Conservation (phyloP, 2,888 invertebrate genomes). For the Leucozona laternaria region DNA sequence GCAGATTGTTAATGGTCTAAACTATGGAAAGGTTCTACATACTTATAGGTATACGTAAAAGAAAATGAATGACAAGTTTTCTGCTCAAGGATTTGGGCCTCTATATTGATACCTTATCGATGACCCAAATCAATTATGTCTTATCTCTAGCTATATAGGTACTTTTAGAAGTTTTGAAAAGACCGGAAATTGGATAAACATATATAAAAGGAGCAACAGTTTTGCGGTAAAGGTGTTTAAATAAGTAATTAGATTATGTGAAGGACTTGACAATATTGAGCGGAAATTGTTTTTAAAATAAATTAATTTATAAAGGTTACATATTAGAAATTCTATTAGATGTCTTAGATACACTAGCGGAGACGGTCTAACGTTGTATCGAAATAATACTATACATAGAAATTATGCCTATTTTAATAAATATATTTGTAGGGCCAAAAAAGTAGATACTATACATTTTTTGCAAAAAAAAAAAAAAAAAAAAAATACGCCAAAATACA, state of each 20-base stretch:
- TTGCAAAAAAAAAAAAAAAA: no score
- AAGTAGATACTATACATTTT: no score
- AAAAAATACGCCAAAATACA: no score
- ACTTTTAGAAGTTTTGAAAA: slow-evolving; percentile 4
- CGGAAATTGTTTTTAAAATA: slow-evolving; percentile 22
- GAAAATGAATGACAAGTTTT: slow-evolving; percentile 23
- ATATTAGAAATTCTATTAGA: no score
- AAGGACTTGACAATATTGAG: not conserved
- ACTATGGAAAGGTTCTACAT: not conserved
- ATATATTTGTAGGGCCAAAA: no score
- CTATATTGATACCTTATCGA: slow-evolving; percentile 27
- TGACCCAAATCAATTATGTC: slow-evolving; percentile 16
- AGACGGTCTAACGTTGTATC: no score
- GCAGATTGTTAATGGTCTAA: slow-evolving; percentile 29
- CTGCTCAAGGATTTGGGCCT: slow-evolving; percentile 13
- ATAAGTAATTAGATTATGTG: slow-evolving; percentile 2
- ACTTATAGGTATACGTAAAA: no score
- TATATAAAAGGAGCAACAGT: slow-evolving; percentile 9
- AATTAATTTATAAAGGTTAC: not conserved
- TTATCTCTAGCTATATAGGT: not conserved
- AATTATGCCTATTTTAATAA: no score
- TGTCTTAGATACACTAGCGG: no score
- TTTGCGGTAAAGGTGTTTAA: slow-evolving; percentile 1
- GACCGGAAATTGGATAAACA: slow-evolving; percentile 8
- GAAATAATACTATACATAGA: no score